Evolutionary conservation across 2,797 vertebrate species (phyloP), one percentile per base, ranked within the genome.

Genomic region (Oophaga sylvatica): DNA sequence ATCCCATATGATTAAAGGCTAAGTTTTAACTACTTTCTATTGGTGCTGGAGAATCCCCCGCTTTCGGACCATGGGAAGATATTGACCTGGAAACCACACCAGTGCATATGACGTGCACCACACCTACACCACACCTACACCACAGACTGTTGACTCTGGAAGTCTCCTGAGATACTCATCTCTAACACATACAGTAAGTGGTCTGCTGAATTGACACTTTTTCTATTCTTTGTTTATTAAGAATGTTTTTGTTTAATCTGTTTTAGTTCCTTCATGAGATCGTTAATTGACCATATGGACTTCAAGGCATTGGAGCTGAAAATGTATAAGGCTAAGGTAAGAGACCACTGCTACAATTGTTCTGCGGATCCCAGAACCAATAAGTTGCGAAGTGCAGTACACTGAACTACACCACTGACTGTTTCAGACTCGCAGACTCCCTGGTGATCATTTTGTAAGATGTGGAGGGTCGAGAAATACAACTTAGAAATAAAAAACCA

Each of bases 261-360:
- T 91, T 87, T 5, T 87, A 95, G 92, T 71, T 93, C 93, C 80
- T 96, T 95, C 13, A 95, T 95, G 94, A 93, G 92, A 41, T 93
- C 94, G 0, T 90, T 95, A 3, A 94, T 95, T 91, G 93, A 90
- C 84, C 88, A 80, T 84, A 90, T 94, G 93, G 92, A 94, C 84
- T 95, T 95, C 88, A 93, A 92, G 67, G 92, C 93, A 17, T 90
- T 96, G 56, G 92, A 95, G 91, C 84, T 94, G 84, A 94, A 95
- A 92, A 92, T 95, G 80, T 93, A 92, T 85, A 94, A 95, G 93
- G 92, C 91, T 16, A 96, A 95, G 91, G 92, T 95, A 93, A 90
- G 19, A 22, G 70, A 9, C 12, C 9, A 57, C 13, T 16, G 2
- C 63, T 9, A 16, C n/a, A 68, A 48, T 31, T 1, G 35, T 68